Base-by-base conservation (phyloP, 2,113 vertebrate species). In the Cyanoramphus novaezelandiae region DNA sequence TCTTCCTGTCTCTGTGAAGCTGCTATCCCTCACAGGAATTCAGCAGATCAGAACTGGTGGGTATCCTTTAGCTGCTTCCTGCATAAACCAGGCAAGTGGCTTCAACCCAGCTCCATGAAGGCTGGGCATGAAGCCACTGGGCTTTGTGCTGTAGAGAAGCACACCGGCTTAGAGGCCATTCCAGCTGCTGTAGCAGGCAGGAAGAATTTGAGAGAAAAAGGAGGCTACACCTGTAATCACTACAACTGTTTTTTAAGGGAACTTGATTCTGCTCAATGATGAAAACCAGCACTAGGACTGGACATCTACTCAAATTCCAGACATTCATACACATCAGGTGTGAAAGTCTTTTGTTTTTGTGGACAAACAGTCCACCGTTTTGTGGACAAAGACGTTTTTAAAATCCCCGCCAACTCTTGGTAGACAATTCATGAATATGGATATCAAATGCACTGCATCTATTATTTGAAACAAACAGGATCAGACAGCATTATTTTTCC, bases 101-200 rank as follows among this genome's bases (percentile, higher is more conserved):
- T 83, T 44, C 72, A 91, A 31, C 63, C 60, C n/a, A 74, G 41
- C 49, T 68, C 52, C 68, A 25, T 0, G 0, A 75, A 69, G 18
- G n/a, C 52, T 69, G 62, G 62, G 39, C 52, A 50, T 1, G 17
- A 74, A 90, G 76, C 64, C 83, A 59, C 35, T 3, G 28, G 28
- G 17, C 29, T 49, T 35, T 4, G n/a, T 63, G 64, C 89, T 74
- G 52, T 63, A 79, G 70, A 71, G 72, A 43, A 47, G 10, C 67
- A 57, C 71, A 33, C 10, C 0, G 0, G 37, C 24, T 70, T 10
- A 17, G 1, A 49, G 1, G 3, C 17, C 39, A 25, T 9, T 69
- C 28, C 79, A 80, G 82, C 47, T 82, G 77, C 50, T 70, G 72
- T 77, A 46, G 8, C 53, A 85, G 65, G 65, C 43, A 87, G 43